Conservation (phyloP, 2,113 vertebrate genomes). For the Scytalopus superciliaris region DNA sequence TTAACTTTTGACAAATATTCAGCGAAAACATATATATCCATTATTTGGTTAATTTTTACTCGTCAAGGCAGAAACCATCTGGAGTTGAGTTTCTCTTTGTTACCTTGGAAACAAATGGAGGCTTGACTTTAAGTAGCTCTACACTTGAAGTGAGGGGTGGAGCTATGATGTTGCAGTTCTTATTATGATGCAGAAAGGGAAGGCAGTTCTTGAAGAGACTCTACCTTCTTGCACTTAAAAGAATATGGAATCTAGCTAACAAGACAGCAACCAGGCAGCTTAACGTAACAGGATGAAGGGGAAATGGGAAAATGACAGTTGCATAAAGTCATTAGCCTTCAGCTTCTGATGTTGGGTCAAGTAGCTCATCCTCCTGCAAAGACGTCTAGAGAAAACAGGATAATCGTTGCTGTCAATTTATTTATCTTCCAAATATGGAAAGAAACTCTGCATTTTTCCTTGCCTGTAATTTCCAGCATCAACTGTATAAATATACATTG, state of each 20-base stretch:
- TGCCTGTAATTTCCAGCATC: background rate
- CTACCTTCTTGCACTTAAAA: background rate
- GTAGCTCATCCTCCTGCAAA: background rate
- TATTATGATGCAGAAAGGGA: background rate
- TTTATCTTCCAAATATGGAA: background rate
- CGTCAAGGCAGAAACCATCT: background rate
- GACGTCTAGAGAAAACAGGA: background rate
- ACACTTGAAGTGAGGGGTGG: constrained; percentile 4
- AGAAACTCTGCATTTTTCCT: background rate
- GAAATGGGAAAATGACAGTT: background rate
- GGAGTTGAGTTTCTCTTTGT: constrained; percentile 14
- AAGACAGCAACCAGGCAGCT: background rate
- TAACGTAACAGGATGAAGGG: background rate
- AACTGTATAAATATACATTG: background rate
- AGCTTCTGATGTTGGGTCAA: background rate
- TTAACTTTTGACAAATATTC: background rate
- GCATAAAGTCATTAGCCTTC: background rate
- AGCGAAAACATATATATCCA: background rate
- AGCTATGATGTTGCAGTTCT: background rate
- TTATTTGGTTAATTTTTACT: background rate
- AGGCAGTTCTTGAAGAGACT: background rate
- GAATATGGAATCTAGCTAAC: background rate
- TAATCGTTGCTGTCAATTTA: background rate
- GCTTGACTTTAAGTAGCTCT: constrained; percentile 6
- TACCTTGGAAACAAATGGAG: constrained; percentile 62